Base-by-base conservation (phyloP, 2,888 invertebrate species). In the Catocala sponsa region DNA sequence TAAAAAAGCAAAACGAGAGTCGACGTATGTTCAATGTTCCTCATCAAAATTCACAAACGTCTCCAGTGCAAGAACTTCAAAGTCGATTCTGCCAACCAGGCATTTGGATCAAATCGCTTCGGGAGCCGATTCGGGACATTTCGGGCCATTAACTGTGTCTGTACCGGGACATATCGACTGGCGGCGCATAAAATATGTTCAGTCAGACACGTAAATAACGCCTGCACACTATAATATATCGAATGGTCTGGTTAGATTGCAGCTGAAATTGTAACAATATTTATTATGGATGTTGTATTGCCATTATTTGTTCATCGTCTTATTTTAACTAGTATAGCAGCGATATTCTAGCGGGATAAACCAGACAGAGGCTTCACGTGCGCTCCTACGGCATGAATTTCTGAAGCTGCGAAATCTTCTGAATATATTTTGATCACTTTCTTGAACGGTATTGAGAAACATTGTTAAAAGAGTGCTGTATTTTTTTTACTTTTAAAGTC, bases 91-190 rank as follows among this genome's bases (percentile, higher is more conserved):
- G n/a, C 9, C 41, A 56, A 43, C 48, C 15, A 42, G 48, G 10
- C 47, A 47, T 38, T 49, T 44, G 25, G 33, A 55, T 41, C 38
- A 63, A 64, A 55, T 57, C 47, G 55, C 57, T 47, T 32, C 25
- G 47, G 49, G 46, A 65, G 55, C 48, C 12, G 47, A 47, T n/a
- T 59, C 68, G 80, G 81, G 78, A 81, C 81, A 84, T 81, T 83
- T 79, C 85, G 85, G 87, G 59, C 87, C 88, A 89, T 89, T 90
- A 85, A 83, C 83, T 61, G 78, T 79, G 87, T 83, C 85, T 85
- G 83, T 78, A 80, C 78, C 75, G 78, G 79, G 75, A 83, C 83
- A 79, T 82, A 91, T 91, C 90, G 91, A 90, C 87, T 87, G 82
- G 81, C 72, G 76, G 70, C 74, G 76, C 80, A 81, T 90, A 87